Evolutionary conservation across 2,888 invertebrate genomes (phyloP).

Genomic region (Hirtodrosophila duncani): DNA sequence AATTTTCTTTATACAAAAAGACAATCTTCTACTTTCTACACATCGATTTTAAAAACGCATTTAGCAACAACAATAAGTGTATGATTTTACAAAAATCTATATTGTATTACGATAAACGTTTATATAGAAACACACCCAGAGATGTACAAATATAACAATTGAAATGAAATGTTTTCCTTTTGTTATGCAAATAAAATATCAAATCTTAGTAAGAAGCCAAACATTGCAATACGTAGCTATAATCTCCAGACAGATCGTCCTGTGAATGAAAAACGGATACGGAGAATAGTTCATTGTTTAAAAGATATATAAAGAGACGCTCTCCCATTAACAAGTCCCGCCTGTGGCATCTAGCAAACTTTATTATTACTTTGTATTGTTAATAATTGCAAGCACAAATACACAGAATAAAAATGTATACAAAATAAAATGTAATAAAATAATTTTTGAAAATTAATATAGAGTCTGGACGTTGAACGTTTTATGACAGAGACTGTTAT

Average conservation of each 20-base stretch:
- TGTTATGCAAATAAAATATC: background rate
- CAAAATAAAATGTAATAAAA: constrained; percentile 52
- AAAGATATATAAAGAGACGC: too few relatives aligned
- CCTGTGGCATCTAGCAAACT: constrained; percentile 24
- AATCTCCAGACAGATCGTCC: constrained; percentile 85
- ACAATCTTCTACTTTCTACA: constrained; percentile 18
- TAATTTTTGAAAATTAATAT: constrained; percentile 15
- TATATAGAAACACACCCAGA: too few relatives aligned
- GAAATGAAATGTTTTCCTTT: constrained; percentile 20
- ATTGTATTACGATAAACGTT: too few relatives aligned
- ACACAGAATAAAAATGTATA: constrained; percentile 55
- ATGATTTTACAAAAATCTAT: constrained; percentile 6
- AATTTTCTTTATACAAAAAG: constrained; percentile 14
- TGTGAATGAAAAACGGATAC: constrained; percentile 73
- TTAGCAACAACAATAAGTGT: constrained; percentile 10
- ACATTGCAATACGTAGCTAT: constrained; percentile 82
- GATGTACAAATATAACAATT: constrained; percentile 11
- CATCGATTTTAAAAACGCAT: constrained; percentile 7
- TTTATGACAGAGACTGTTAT: constrained; percentile 25
- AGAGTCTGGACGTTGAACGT: constrained; percentile 31
- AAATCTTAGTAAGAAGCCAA: constrained; percentile 71
- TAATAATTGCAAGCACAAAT: constrained; percentile 58
- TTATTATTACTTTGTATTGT: constrained; percentile 59
- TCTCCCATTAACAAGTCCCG: constrained; percentile 16
- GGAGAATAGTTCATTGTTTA: constrained; percentile 21